These are phyloP conservation scores for Bursaphelenchus okinawaensis DNA, from an alignment of 2,888 invertebrate genomes.

Conservation along the genomic window DNA sequence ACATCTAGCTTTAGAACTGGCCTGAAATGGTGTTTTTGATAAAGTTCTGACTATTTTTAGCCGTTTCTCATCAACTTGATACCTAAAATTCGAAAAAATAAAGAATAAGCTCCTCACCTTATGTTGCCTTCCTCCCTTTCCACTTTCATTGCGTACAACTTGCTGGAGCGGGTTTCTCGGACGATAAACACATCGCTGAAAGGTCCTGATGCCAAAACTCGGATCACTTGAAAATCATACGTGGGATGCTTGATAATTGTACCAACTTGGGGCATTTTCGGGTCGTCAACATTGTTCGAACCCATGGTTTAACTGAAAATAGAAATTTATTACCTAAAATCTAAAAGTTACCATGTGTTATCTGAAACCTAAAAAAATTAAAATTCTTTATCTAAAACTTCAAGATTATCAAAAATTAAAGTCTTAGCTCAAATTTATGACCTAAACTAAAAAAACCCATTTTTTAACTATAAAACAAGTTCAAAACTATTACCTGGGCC, in stretches of 20 bases:
- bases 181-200: slow-evolving; percentile 48
- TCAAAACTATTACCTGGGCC: too few species aligned
- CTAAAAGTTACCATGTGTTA: too few species aligned
- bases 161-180: slow-evolving; percentile 20
- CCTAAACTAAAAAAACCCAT: too few species aligned
- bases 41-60: neutral
- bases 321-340: too few species aligned
- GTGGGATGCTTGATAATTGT: slow-evolving; percentile 13
- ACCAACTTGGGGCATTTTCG: slow-evolving; percentile 21
- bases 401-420: too few species aligned
- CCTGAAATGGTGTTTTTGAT: slow-evolving; percentile 21
- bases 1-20: slow-evolving; percentile 47
- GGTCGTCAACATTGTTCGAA: neutral
- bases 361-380: too few species aligned
- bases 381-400: too few species aligned
- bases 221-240: slow-evolving; percentile 16
- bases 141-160: slow-evolving; percentile 46
- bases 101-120: slow-evolving; percentile 27
- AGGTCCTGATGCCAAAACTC: slow-evolving; percentile 33
- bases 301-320: too few species aligned
- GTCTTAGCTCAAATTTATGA: too few species aligned
- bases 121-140: slow-evolving; percentile 37
- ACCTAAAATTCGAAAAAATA: neutral
- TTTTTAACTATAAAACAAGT: too few species aligned
- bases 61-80: neutral